Evolutionary conservation across 2,113 vertebrate genomes (phyloP), one percentile per base, ranked within the genome.

Genomic region (Spermophilus dauricus): DNA sequence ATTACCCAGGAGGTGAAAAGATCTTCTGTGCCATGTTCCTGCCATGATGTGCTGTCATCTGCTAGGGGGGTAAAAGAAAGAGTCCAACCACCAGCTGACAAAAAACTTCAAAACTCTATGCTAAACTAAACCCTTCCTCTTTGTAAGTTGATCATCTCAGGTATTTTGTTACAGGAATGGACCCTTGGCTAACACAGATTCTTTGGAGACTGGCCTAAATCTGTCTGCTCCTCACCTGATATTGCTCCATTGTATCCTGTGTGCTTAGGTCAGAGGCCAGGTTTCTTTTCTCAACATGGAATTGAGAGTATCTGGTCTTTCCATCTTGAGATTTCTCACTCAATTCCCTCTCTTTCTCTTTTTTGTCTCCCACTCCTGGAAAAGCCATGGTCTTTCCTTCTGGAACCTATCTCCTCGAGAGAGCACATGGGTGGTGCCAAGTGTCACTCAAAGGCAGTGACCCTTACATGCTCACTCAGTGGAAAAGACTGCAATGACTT

Each of bases 161-260:
- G 30, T 81, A 18, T n/a, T 81, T 72, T 42, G 30, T 42, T 30
- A 37, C 6, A 85, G 70, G 14, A 30, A 8, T 7, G 16, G 26
- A 76, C 65, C 85, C 2, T 8, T n/a, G 24, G 18, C 37, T 20
- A 9, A 73, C 12, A 56, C n/a, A 75, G 34, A 20, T 39, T 73
- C 45, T 81, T 20, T 12, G 24, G 9, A 70, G 17, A 65, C 34
- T 51, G 0, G 11, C 67, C 30, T 84, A 67, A 72, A 42, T 83
- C 42, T 61, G 45, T 45, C 58, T 83, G 48, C 17, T 78, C 34
- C 34, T 76, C 78, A 51, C 1, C 4, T 16, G 4, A 45, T 0
- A 0, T 26, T 6, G 20, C 5, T 34, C 53, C 28, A 12, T 39
- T 67, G 30, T 28, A 1, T 18, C 6, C 51, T 1, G 0, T 24